phyloP scores from a whole-genome alignment of 2,797 vertebrate genomes.

The Alfaro cultratus region DNA sequence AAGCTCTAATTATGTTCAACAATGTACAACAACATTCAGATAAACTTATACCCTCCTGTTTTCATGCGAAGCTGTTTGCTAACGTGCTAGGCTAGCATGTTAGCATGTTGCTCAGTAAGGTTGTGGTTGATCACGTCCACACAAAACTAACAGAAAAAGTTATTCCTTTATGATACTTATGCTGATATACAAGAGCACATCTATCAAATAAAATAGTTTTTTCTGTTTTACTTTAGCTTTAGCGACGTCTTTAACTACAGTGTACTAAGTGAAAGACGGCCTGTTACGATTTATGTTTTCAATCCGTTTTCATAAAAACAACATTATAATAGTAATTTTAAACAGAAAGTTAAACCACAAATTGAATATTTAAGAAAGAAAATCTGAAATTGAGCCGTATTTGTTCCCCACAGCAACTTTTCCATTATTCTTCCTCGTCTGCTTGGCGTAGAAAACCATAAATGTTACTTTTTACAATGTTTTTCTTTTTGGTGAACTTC shows the following conservation, averaged over 20 bases:
- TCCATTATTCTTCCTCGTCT: background rate
- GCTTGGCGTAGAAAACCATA: background rate
- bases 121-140: too few relatives aligned
- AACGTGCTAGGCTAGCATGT: background rate
- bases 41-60: background rate
- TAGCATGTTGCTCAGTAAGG: background rate
- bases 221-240: too few relatives aligned
- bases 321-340: background rate
- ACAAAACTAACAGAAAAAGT: background rate
- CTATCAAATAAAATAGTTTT: background rate
- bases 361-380: background rate
- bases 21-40: background rate
- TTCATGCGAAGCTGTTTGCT: background rate
- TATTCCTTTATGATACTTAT: background rate
- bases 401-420: background rate
- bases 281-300: background rate
- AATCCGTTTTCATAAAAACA: background rate
- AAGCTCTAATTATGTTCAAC: background rate
- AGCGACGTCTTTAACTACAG: too few relatives aligned
- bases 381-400: background rate
- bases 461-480: background rate
- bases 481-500: background rate
- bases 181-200: background rate
- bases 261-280: background rate
- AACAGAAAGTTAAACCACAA: background rate